Evolutionary conservation across 1,140 invertebrate genomes (phyloP).

Genomic region (Tetramorium parvispinum): DNA sequence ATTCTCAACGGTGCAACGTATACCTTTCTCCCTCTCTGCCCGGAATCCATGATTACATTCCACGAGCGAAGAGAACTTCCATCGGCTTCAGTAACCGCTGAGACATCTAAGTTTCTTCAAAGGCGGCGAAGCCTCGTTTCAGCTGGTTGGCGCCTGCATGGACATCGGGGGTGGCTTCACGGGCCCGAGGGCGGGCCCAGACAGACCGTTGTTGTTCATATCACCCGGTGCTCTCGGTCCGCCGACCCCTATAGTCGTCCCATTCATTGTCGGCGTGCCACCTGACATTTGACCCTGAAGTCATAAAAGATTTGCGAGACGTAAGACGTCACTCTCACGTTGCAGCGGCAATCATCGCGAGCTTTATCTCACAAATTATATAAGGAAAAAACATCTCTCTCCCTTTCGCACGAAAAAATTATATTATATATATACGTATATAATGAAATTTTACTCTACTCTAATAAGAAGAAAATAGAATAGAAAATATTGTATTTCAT

Average conservation of each 20-base stretch:
- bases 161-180: constrained; percentile 84
- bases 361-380: not conserved
- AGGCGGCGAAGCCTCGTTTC: constrained; percentile 83
- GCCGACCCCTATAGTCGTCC: constrained; percentile 79
- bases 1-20: constrained; percentile 23
- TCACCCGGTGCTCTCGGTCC: constrained; percentile 83
- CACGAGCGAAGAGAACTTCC: constrained; percentile 26
- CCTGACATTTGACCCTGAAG: constrained; percentile 84
- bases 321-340: constrained; percentile 18
- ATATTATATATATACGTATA: no score
- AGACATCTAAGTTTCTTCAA: constrained; percentile 85
- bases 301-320: constrained; percentile 34
- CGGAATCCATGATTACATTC: constrained; percentile 9
- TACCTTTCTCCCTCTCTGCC: not conserved
- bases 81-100: constrained; percentile 81
- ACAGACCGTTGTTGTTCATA: constrained; percentile 85
- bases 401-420: not conserved
- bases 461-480: not conserved
- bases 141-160: constrained; percentile 85
- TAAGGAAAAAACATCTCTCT: not conserved
- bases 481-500: not conserved
- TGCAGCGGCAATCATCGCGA: not conserved
- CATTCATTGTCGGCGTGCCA: constrained; percentile 81
- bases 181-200: constrained; percentile 83
- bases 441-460: not conserved